Evolutionary conservation across 2,888 invertebrate species (phyloP).

Genomic region (Chirona hameri): DNA sequence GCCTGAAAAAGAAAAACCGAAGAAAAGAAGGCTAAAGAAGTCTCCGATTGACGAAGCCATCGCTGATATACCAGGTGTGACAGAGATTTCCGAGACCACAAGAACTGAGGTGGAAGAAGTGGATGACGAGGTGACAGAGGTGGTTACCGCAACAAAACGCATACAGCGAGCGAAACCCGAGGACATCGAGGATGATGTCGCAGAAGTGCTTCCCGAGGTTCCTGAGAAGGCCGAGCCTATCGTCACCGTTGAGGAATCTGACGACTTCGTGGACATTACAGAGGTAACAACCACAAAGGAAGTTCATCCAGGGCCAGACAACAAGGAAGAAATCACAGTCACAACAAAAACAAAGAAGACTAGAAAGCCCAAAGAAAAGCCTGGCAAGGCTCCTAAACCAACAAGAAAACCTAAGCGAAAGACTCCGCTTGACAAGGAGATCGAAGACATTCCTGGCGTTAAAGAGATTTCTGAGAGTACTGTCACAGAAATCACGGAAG

Average conservation of each 20-base stretch:
- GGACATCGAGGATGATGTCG: not conserved
- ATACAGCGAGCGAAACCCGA: too few relatives aligned
- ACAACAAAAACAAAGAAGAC: not conserved
- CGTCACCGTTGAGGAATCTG: not conserved
- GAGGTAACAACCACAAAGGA: not conserved
- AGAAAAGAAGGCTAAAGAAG: too few relatives aligned
- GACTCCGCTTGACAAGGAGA: not conserved
- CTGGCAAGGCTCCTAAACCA: too few relatives aligned
- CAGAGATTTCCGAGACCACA: too few relatives aligned
- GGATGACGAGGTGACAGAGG: too few relatives aligned
- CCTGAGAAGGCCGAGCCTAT: not conserved
- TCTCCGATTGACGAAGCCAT: too few relatives aligned
- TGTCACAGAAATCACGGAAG: not conserved
- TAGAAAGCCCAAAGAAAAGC: not conserved
- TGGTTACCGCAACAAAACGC: too few relatives aligned
- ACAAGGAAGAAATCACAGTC: not conserved
- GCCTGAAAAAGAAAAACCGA: too few relatives aligned
- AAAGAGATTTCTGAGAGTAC: not conserved
- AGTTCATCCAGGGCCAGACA: too few relatives aligned
- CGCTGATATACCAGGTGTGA: too few relatives aligned
- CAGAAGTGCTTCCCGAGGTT: not conserved
- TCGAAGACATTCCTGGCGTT: not conserved
- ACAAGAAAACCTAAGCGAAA: not conserved
- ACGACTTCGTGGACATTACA: not conserved
- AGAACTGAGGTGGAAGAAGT: too few relatives aligned